Conservation (phyloP, 2,797 vertebrate genomes). For the Cichlasoma orientale region DNA sequence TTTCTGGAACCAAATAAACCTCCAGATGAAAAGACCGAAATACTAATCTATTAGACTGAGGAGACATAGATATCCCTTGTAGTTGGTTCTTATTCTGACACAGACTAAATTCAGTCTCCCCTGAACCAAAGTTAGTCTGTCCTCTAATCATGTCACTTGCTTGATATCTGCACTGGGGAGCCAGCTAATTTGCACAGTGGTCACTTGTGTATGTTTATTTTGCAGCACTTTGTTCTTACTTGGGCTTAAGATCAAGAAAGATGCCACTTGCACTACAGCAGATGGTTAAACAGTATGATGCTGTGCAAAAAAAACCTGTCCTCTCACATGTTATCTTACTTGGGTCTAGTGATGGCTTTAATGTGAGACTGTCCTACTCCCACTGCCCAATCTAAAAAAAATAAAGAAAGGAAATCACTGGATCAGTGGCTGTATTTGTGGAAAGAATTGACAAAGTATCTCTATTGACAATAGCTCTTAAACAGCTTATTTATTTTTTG, state of each 20-base stretch:
- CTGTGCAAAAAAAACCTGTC: neutral
- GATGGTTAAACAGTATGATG: neutral
- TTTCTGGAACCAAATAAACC: neutral
- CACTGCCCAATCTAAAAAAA: neutral
- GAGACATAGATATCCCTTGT: neutral
- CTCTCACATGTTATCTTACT: neutral
- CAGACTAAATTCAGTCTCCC: neutral
- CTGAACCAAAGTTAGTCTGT: neutral
- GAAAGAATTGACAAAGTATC: neutral
- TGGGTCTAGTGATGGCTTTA: conserved; percentile 8
- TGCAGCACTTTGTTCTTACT: neutral
- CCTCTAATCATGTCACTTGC: neutral
- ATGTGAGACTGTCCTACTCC: neutral
- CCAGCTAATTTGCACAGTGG: neutral
- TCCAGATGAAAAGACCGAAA: neutral
- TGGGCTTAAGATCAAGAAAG: neutral
- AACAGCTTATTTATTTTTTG: neutral
- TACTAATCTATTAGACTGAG: neutral
- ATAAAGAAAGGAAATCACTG: neutral
- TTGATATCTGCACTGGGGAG: neutral
- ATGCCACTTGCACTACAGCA: neutral
- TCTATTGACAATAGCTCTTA: neutral
- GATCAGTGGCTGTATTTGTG: neutral
- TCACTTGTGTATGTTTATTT: neutral
- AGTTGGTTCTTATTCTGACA: neutral